Percentiles rank a stretch among this genome's conserved stretches.
Conservation (phyloP, 2,113 vertebrate genomes). For the Pelusios castaneus region DNA sequence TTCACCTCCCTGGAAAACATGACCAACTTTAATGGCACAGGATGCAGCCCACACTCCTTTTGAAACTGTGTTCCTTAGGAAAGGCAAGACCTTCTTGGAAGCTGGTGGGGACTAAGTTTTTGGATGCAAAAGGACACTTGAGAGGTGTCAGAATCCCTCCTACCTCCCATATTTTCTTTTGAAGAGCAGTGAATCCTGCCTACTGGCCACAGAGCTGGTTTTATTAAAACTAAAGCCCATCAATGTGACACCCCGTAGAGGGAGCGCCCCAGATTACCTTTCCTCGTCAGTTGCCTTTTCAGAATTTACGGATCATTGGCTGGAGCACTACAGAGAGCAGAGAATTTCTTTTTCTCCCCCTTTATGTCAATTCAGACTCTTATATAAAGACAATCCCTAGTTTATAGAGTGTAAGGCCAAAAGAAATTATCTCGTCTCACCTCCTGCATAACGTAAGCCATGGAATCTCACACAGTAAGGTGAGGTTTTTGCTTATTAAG, state of each 20-base stretch:
- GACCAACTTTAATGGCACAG: accelerated
- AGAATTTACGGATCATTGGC: conserved; percentile 54
- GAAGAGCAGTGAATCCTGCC: not conserved
- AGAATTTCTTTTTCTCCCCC: not conserved
- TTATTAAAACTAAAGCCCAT: not conserved
- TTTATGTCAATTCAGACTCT: conserved; percentile 1
- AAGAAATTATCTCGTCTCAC: not conserved
- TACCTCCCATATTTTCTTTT: not conserved
- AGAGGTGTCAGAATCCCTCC: not conserved
- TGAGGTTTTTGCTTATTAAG: not conserved
- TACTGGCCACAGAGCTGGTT: not conserved
- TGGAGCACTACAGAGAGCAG: conserved; percentile 62
- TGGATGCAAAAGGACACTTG: not conserved
- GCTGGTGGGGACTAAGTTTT: not conserved
- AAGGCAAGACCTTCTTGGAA: not conserved
- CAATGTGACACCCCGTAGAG: not conserved
- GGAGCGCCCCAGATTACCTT: conserved; percentile 21
- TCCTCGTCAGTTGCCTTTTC: not conserved
- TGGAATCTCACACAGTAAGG: not conserved
- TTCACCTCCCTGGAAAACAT: accelerated
- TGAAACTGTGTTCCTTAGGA: not conserved
- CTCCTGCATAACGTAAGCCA: accelerated
- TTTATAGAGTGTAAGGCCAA: not conserved
- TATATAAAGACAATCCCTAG: not conserved
- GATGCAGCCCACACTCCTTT: accelerated